These are phyloP conservation scores for Anguilla megastoma DNA, from an alignment of 2,797 vertebrate species.

Conservation along the genomic window DNA sequence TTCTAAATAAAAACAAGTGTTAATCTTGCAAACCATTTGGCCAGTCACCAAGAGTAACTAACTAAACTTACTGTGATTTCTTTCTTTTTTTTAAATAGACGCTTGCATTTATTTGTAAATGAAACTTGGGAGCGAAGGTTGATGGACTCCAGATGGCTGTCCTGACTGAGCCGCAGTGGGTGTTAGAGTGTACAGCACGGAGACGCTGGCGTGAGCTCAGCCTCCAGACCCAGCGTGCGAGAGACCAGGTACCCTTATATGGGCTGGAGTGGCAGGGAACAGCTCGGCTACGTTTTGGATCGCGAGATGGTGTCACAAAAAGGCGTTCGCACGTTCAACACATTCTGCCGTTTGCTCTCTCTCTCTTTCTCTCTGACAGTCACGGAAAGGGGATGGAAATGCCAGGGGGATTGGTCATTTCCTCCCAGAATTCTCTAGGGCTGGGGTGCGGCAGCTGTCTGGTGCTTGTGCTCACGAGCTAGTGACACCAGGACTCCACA, in stretches of 20 bases:
- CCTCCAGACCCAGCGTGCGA: conserved; percentile 5
- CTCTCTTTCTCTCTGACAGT: background rate
- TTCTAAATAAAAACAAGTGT: too few species aligned
- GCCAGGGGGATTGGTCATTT: conserved; percentile 65
- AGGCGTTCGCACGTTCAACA: background rate
- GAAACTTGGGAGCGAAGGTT: background rate
- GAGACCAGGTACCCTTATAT: background rate
- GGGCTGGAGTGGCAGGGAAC: background rate
- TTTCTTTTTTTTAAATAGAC: background rate
- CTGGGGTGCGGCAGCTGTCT: conserved; percentile 47
- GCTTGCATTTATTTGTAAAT: background rate
- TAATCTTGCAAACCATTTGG: too few species aligned
- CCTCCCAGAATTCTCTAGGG: conserved; percentile 59
- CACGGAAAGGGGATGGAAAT: conserved; percentile 57
- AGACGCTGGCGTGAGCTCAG: background rate
- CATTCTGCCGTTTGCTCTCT: background rate
- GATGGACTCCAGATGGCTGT: background rate
- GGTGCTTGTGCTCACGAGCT: background rate
- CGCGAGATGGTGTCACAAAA: background rate
- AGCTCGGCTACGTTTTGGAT: background rate
- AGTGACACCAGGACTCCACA: background rate
- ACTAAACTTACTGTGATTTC: background rate
- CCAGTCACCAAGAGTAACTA: background rate
- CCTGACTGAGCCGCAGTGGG: background rate
- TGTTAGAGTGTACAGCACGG: background rate